These are phyloP conservation scores for Caenorhabditis doughertyi DNA, from an alignment of 2,888 invertebrate species.

Conservation along the genomic window DNA sequence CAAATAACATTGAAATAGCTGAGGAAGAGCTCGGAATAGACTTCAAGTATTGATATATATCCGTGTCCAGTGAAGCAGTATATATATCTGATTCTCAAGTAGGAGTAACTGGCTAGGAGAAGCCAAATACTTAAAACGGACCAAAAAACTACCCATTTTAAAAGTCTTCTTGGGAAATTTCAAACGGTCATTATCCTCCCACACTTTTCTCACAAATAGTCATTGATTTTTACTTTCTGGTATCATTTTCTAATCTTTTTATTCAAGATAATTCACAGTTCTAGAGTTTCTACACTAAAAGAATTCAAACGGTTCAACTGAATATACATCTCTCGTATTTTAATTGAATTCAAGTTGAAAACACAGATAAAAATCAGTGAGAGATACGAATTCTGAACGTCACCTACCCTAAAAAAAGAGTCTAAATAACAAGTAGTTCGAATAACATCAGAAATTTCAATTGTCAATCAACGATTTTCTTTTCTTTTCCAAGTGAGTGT, in stretches of 20 bases:
- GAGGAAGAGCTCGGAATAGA: too few relatives aligned
- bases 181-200: constrained; percentile 42
- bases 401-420: neutral
- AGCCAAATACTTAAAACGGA: constrained; percentile 42
- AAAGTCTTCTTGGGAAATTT: constrained; percentile 1
- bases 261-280: neutral
- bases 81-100: constrained; percentile 47
- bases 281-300: neutral
- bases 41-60: constrained; percentile 52
- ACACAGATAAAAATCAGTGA: neutral
- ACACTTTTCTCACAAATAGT: constrained; percentile 1
- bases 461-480: constrained; percentile 32
- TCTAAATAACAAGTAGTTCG: neutral
- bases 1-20: constrained; percentile 14
- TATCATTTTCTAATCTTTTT: neutral
- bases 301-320: too few relatives aligned
- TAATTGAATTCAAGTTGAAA: neutral
- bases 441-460: neutral
- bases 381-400: neutral
- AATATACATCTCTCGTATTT: neutral
- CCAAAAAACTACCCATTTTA: constrained; percentile 44
- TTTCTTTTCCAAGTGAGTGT: constrained; percentile 1
- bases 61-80: neutral
- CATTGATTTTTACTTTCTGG: neutral
- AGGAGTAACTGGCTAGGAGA: constrained; percentile 8